These are phyloP conservation scores for Tor tambroides DNA, from an alignment of 2,113 vertebrate species.

Conservation along the genomic window DNA sequence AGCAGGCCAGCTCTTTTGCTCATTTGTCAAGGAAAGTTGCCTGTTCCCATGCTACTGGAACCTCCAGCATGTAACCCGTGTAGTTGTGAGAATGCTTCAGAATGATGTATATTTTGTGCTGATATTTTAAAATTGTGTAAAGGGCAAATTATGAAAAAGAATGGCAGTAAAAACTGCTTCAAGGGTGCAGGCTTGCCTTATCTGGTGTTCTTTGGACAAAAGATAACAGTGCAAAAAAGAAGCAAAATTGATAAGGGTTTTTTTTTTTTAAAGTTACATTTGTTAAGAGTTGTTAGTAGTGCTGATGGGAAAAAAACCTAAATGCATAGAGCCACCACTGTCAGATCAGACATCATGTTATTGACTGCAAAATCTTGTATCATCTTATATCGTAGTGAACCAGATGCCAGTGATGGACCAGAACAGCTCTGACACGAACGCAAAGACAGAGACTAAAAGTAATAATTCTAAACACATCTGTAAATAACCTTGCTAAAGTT, in stretches of 20 bases:
- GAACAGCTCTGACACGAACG: constrained; percentile 41
- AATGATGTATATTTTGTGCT: not conserved
- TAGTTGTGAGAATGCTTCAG: not conserved
- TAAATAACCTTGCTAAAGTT: not conserved
- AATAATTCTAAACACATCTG: constrained; percentile 9
- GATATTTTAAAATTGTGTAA: not conserved
- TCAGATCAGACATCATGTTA: too few species aligned
- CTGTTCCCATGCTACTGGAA: constrained; percentile 43
- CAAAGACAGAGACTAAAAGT: constrained; percentile 70
- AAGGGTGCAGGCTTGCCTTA: not conserved
- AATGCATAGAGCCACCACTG: too few species aligned
- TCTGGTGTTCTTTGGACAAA: not conserved
- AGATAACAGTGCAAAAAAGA: not conserved
- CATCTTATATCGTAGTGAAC: constrained; percentile 48
- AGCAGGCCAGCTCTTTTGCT: not conserved
- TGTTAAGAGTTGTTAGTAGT: too few species aligned
- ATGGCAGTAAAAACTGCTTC: not conserved
- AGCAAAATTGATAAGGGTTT: too few species aligned
- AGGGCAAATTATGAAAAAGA: not conserved
- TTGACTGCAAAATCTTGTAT: not conserved
- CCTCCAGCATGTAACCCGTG: not conserved
- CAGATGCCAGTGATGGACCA: constrained; percentile 72
- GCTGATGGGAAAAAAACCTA: too few species aligned
- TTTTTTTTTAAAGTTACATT: too few species aligned
- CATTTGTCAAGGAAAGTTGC: constrained; percentile 20